phyloP scores from a whole-genome alignment of 2,113 vertebrate genomes.

The Phalacrocorax brasilianus region DNA sequence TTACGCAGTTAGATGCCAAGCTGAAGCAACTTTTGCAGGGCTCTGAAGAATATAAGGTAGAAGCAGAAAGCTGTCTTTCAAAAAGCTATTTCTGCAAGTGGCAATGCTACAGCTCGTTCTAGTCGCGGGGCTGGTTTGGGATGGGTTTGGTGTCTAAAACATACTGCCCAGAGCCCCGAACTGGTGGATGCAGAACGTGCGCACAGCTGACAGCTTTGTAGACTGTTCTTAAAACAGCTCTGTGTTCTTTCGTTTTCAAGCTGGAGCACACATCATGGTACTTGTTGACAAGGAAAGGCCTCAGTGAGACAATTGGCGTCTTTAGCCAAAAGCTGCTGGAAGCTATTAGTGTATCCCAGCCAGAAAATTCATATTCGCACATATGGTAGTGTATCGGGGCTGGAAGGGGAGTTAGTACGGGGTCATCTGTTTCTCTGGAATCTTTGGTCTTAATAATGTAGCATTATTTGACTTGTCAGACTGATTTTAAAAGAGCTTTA shows the following conservation, averaged over 20 bases:
- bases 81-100: fast-evolving
- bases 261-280: neutral
- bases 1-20: slow-evolving; percentile 91
- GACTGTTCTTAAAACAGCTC: neutral
- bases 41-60: slow-evolving; percentile 94
- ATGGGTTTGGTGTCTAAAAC: fast-evolving
- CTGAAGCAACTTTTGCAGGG: slow-evolving; percentile 91
- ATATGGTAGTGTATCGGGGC: slow-evolving; percentile 38
- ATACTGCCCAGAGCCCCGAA: neutral
- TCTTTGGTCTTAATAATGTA: slow-evolving; percentile 26
- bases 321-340: slow-evolving; percentile 36
- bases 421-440: slow-evolving; percentile 24
- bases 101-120: fast-evolving
- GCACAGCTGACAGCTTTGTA: neutral
- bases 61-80: fast-evolving
- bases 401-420: neutral
- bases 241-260: neutral
- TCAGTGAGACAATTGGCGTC: slow-evolving; percentile 36
- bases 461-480: slow-evolving; percentile 9
- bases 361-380: slow-evolving; percentile 2
- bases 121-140: fast-evolving
- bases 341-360: slow-evolving; percentile 17
- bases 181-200: neutral
- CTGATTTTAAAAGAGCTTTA: slow-evolving; percentile 20
- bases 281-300: slow-evolving; percentile 27